Evolutionary conservation across 2,797 vertebrate genomes (phyloP), one percentile per base, ranked within the genome.

Genomic region (Hyperoplus lanceolatus): DNA sequence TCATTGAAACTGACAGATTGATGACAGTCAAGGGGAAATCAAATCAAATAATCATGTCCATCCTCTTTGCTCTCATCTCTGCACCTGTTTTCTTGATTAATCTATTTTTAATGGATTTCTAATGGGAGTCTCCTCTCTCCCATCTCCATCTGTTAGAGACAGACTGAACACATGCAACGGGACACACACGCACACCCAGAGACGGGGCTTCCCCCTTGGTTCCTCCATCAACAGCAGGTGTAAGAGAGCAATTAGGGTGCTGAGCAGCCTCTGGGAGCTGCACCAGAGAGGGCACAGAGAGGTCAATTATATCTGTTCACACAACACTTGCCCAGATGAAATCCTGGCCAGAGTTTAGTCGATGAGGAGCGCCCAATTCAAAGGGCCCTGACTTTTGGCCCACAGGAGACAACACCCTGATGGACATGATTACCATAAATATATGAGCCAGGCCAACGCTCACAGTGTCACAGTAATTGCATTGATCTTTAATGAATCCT

Each of bases 91-190:
- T 89, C 67, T 54, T 81, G 67, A 88, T 88, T 41, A 73, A 93
- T 93, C 56, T 79, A 87, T 90, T 83, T 91, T 88, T 90, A 87
- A 89, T 92, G 77, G 72, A 83, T 90, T 71, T 86, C 81, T 89
- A 85, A 90, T 83, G 85, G 77, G 84, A 75, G 69, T 81, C 73
- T 75, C 75, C 49, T 56, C 66, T 55, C 71, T 46, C 72, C 61
- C 69, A 71, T 80, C 61, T 69, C 87, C 91, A 91, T 94, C 89
- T 94, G 90, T 83, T 83, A 73, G 58, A 81, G 55, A 56, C 68
- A 14, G 18, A 14, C 39, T 76, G 69, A 74, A 75, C 53, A 58
- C 60, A 73, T 71, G 69, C 77, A 54, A 61, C 3, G 43, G 36
- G 64, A 56, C 18, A 62, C 46, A 54, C 53, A 59, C 39, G 57